phyloP scores from a whole-genome alignment of 2,113 vertebrate genomes.

The Vidua macroura region DNA sequence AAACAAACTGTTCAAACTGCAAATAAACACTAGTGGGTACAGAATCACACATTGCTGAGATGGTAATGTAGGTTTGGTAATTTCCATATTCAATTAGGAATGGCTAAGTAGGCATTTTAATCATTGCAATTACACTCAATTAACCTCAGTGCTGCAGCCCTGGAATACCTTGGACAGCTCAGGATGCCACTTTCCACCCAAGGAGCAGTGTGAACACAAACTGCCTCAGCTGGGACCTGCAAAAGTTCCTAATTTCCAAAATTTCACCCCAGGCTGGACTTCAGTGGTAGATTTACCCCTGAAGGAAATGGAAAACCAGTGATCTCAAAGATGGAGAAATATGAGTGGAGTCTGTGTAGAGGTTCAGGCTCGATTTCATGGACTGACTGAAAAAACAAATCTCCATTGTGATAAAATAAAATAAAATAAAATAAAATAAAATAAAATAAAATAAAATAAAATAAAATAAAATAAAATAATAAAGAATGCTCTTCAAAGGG shows the following conservation, averaged over 20 bases:
- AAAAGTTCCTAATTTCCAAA: not conserved
- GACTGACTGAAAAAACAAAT: not conserved
- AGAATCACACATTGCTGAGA: constrained; percentile 50
- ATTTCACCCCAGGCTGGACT: not conserved
- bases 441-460: not conserved
- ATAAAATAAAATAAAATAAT: too few species aligned
- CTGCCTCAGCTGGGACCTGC: not conserved
- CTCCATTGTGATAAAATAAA: not conserved
- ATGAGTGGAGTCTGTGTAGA: not conserved
- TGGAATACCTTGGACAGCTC: constrained; percentile 4
- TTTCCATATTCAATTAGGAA: constrained; percentile 55
- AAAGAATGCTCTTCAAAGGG: not conserved
- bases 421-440: not conserved
- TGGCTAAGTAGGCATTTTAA: constrained; percentile 16
- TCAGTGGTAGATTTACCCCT: not conserved
- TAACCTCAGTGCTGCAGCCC: not conserved
- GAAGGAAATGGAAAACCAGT: not conserved
- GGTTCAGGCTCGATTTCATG: not conserved
- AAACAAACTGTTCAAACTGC: constrained; percentile 59
- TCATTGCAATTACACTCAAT: not conserved
- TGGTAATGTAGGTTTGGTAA: constrained; percentile 30
- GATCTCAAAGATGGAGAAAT: not conserved
- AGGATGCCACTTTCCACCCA: not conserved
- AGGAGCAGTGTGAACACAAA: not conserved
- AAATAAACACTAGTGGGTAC: constrained; percentile 58